These are phyloP conservation scores for Pollimyrus isidori DNA, from an alignment of 2,113 vertebrate genomes.

Conservation along the genomic window DNA sequence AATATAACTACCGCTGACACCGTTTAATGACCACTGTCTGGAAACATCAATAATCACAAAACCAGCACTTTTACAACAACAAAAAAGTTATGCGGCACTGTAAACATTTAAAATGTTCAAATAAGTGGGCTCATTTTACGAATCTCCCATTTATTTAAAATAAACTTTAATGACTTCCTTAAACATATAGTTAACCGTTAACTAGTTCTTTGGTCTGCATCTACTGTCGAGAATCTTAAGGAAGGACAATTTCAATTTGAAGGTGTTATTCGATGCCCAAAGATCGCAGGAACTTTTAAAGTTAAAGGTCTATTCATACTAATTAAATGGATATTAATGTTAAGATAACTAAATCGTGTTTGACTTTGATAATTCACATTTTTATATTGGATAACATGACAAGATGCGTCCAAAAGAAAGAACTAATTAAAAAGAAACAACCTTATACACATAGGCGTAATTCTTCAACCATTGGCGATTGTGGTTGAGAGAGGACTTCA, in stretches of 20 bases:
- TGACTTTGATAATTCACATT: neutral
- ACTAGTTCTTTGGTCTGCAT: neutral
- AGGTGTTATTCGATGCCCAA: neutral
- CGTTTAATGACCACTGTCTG: neutral
- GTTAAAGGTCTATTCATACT: neutral
- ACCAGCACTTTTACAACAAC: neutral
- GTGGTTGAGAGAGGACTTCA: neutral
- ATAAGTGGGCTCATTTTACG: neutral
- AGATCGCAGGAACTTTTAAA: neutral
- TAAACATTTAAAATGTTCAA: neutral
- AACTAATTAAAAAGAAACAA: neutral
- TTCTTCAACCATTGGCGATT: neutral
- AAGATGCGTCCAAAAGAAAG: neutral
- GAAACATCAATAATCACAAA: neutral
- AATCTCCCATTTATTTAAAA: neutral
- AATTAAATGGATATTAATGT: neutral
- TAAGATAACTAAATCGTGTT: neutral
- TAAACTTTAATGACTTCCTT: neutral
- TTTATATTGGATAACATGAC: neutral
- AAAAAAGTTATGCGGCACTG: neutral
- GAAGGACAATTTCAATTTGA: neutral
- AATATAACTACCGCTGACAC: neutral
- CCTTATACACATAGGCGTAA: neutral
- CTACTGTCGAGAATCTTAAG: neutral
- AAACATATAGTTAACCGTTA: neutral